These are phyloP conservation scores for Oligia fasciuncula DNA, from an alignment of 2,888 invertebrate species.

Conservation along the genomic window DNA sequence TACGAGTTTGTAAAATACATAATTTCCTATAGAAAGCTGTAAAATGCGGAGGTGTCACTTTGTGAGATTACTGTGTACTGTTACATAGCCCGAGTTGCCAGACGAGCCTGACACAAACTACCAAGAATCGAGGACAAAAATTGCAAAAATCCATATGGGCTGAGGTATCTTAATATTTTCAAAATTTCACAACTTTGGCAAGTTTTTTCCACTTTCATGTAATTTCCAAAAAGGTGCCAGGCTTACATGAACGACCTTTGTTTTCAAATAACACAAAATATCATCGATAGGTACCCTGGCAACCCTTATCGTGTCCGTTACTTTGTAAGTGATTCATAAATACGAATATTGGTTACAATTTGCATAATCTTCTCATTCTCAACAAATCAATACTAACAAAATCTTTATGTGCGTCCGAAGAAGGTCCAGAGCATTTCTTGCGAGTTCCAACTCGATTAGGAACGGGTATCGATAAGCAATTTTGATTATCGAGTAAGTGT, in stretches of 20 bases:
- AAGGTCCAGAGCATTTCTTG: conserved; percentile 12
- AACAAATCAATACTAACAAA: conserved; percentile 22
- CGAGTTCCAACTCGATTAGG: conserved; percentile 21
- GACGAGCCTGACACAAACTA: conserved; percentile 4
- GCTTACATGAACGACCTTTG: background rate
- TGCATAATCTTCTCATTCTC: conserved; percentile 48
- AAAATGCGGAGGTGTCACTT: conserved; percentile 71
- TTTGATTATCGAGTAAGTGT: conserved; percentile 34
- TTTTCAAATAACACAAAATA: background rate
- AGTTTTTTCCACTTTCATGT: background rate
- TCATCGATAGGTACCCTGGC: background rate
- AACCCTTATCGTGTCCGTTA: conserved; percentile 26
- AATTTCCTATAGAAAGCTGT: conserved; percentile 77
- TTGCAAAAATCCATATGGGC: background rate
- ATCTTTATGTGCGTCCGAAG: conserved; percentile 16
- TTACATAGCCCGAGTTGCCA: conserved; percentile 45
- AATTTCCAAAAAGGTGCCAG: background rate
- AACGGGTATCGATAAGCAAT: conserved; percentile 25
- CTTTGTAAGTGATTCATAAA: conserved; percentile 46
- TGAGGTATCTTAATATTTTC: background rate
- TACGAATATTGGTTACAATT: conserved; percentile 49
- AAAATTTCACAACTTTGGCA: background rate
- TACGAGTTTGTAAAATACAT: conserved; percentile 50
- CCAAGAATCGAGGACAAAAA: background rate
- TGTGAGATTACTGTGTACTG: conserved; percentile 64